A percentile compares a stretch with the other conserved stretches of the same genome.
Conservation (phyloP, 2,113 vertebrate species). For the Pituophis catenifer region DNA sequence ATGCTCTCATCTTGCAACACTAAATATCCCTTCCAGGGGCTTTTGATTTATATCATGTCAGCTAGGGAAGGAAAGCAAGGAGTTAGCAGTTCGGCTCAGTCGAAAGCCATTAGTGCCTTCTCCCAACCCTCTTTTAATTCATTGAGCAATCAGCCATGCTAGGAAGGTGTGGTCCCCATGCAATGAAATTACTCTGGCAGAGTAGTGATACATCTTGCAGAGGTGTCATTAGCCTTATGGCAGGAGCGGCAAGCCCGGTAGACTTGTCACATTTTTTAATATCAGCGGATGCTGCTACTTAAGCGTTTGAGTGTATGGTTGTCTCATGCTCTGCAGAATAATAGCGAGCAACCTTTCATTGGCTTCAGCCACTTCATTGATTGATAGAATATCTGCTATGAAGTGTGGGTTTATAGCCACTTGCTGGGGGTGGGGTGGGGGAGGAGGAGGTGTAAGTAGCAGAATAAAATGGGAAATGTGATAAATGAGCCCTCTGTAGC, state of each 20-base stretch:
- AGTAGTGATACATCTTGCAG: constrained; percentile 14
- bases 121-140: constrained; percentile 45
- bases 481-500: not conserved
- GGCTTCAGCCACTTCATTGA: not conserved
- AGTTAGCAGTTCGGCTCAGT: constrained; percentile 58
- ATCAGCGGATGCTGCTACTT: constrained; percentile 8
- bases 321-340: not conserved
- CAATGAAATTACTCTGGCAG: not conserved
- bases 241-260: constrained; percentile 25
- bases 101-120: constrained; percentile 55
- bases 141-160: constrained; percentile 57
- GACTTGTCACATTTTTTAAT: constrained; percentile 31
- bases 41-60: constrained; percentile 62
- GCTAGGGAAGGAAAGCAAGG: constrained; percentile 54
- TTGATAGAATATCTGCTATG: not conserved
- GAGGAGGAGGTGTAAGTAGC: not conserved
- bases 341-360: not conserved
- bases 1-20: constrained; percentile 51
- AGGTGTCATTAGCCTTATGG: constrained; percentile 17
- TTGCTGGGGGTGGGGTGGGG: not conserved
- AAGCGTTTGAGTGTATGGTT: constrained; percentile 10
- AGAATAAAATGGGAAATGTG: not conserved
- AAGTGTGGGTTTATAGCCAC: not conserved
- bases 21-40: constrained; percentile 64
- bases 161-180: constrained; percentile 46